phyloP scores from a whole-genome alignment of 35 echinoderm and acorn worm genomes.

The Antedon bifida region DNA sequence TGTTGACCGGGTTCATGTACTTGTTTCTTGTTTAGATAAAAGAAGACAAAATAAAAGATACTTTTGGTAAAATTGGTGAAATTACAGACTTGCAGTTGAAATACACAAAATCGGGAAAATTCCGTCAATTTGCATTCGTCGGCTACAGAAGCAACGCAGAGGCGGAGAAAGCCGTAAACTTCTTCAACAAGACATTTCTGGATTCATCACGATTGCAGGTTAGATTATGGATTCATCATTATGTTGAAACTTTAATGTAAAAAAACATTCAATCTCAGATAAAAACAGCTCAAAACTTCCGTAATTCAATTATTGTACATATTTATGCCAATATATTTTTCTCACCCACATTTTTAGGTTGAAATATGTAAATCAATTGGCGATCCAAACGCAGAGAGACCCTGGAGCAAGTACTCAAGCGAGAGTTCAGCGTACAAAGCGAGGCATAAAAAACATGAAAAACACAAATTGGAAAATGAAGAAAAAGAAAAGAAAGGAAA shows the following conservation, averaged over 20 bases:
- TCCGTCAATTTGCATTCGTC: constrained; percentile 79
- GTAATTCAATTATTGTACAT: neutral
- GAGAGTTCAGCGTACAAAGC: constrained; percentile 63
- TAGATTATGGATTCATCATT: no score
- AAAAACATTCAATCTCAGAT: no score
- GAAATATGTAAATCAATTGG: constrained; percentile 62
- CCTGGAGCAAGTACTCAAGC: constrained; percentile 96
- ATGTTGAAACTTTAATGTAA: no score
- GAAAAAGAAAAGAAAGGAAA: neutral
- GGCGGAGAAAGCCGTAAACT: constrained; percentile 42
- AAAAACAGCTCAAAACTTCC: neutral
- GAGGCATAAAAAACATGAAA: constrained; percentile 22
- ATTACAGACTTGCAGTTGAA: constrained; percentile 80
- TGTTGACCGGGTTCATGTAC: neutral
- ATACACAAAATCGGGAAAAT: constrained; percentile 65
- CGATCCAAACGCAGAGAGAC: constrained; percentile 43
- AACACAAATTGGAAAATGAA: constrained; percentile 17
- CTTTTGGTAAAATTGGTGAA: constrained; percentile 53
- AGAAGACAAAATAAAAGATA: constrained; percentile 37
- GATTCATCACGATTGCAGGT: constrained; percentile 84
- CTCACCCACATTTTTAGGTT: constrained; percentile 27
- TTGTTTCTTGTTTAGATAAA: constrained; percentile 17
- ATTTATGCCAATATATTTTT: no score
- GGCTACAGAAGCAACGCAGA: constrained; percentile 48
- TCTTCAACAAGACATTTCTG: constrained; percentile 72